These are phyloP conservation scores for Oncopodura yosiiana DNA, from an alignment of 1,140 invertebrate species.

Conservation along the genomic window DNA sequence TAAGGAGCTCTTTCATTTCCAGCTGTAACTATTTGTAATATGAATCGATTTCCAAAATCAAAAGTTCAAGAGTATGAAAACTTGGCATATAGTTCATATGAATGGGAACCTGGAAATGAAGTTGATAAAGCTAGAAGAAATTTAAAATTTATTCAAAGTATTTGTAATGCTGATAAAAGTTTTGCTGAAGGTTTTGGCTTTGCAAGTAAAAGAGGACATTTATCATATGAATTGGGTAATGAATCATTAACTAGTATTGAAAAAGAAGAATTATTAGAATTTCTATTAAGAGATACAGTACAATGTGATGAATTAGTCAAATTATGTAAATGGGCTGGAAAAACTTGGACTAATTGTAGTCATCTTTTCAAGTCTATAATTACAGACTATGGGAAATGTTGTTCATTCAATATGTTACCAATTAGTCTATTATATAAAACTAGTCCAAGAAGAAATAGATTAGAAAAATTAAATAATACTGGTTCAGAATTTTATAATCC, in stretches of 20 bases:
- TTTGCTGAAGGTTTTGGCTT: constrained; percentile 15
- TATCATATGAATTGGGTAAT: background rate
- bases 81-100: background rate
- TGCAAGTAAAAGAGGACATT: constrained; percentile 14
- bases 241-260: background rate
- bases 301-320: constrained; percentile 19
- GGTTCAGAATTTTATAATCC: background rate
- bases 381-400: constrained; percentile 25
- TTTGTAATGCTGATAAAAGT: constrained; percentile 9
- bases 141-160: constrained; percentile 7
- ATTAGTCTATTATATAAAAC: background rate
- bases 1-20: constrained; percentile 22
- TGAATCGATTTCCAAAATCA: constrained; percentile 1
- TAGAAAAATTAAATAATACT: background rate
- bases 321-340: constrained; percentile 11
- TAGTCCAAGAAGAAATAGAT: background rate
- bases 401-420: constrained; percentile 24
- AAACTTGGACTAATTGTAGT: background rate
- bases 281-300: constrained; percentile 11
- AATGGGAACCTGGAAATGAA: background rate
- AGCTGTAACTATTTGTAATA: constrained; percentile 20
- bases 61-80: background rate
- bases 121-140: constrained; percentile 39
- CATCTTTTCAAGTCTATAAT: constrained; percentile 17
- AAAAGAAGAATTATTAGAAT: background rate